phyloP scores from a whole-genome alignment of 2,113 vertebrate genomes.

The Microcebus lehilahytsara region DNA sequence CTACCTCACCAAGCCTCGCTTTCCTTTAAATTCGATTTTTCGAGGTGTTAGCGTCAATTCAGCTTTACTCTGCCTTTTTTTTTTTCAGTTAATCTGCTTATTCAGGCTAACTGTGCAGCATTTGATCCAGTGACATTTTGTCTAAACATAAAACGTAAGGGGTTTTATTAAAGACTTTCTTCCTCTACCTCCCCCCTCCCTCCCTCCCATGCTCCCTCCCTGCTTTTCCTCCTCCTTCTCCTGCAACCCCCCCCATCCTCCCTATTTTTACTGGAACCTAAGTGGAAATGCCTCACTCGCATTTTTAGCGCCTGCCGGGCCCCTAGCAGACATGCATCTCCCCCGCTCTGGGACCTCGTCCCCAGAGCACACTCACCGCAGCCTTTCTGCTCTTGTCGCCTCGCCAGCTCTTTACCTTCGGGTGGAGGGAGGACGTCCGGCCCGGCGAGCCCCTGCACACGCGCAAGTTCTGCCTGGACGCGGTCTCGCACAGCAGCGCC shows the following conservation, averaged over 20 bases:
- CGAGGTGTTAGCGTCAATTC: background rate
- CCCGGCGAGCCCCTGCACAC: slow-evolving; percentile 92
- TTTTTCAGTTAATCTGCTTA: background rate
- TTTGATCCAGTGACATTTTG: background rate
- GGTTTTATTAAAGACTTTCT: background rate
- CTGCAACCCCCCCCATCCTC: background rate
- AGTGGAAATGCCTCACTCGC: background rate
- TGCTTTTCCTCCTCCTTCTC: background rate
- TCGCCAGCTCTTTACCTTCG: slow-evolving; percentile 92
- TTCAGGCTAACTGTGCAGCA: background rate
- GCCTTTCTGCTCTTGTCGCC: background rate
- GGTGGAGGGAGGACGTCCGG: slow-evolving; percentile 93
- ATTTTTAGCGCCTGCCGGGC: too few species aligned
- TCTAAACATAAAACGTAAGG: background rate
- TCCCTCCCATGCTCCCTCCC: too few species aligned
- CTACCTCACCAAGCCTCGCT: background rate
- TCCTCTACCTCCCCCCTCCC: too few species aligned
- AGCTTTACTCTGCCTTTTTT: background rate
- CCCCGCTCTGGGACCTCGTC: background rate
- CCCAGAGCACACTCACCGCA: background rate
- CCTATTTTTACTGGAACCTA: background rate
- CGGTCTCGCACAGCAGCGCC: slow-evolving; percentile 87
- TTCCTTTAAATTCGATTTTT: slow-evolving; percentile 18
- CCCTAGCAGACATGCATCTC: background rate
- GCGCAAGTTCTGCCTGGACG: slow-evolving; percentile 92